Evolutionary conservation across 2,888 invertebrate genomes (phyloP), one percentile per base, ranked within the genome.

Genomic region (Yponomeuta evonymella): DNA sequence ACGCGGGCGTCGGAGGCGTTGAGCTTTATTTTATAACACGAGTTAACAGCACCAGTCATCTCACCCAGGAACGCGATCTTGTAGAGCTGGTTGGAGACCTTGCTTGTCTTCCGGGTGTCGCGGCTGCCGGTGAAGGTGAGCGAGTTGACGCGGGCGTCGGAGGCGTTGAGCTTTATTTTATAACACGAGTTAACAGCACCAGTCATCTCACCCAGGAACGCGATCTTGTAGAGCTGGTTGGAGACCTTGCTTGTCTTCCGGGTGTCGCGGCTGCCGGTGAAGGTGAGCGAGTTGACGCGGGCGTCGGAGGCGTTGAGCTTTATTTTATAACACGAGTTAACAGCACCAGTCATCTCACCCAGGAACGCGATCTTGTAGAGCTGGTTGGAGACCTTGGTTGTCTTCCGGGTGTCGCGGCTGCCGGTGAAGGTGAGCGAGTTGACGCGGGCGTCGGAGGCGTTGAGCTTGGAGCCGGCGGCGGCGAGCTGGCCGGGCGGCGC

Each of bases 391-490:
- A 96, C 94, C 75, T 96, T 94, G 0, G 96, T 95, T 6, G 95
- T 94, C 75, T 96, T 95, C 79, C 97, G 95, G 0, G 96, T 95
- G 82, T 97, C 97, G 51, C 97, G 93, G 70, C 95, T 95, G 72
- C 95, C 95, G 0, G 96, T 96, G 80, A 96, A 96, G 0, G 97
- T 97, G 73, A 97, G 93, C 65, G 97, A 96, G 74, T 97, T 96
- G 65, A 95, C 95, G 75, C 97, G 93, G 69, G 96, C 94, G 79
- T 97, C 97, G 0, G 93, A 88, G 1, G 93, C 93, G 66, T 94
- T 93, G 11, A 94, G 92, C 81, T 97, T 96, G 72, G 96, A 94
- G 79, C 95, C 96, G 76, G 95, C 95, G 0, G 95, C 93, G 0
- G 95, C 94, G 73, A 96, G 94, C 11, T 95, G 95, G 1, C 95